These are phyloP conservation scores for Sphinx pinastri DNA, from an alignment of 2,888 invertebrate species.

Conservation along the genomic window DNA sequence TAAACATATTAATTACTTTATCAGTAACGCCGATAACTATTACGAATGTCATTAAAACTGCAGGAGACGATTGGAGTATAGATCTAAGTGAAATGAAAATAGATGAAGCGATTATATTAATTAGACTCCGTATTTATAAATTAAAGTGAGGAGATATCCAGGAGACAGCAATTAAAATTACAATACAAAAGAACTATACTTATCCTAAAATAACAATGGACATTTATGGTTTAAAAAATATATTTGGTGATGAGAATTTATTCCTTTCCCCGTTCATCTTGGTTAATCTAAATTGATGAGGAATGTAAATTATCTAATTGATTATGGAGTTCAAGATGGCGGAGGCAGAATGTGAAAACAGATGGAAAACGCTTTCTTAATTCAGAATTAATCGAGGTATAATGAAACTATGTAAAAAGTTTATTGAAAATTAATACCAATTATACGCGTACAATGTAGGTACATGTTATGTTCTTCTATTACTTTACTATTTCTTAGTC, in stretches of 20 bases:
- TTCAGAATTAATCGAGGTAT: neutral
- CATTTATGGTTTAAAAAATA: too few relatives aligned
- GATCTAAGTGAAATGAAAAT: neutral
- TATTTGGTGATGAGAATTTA: too few relatives aligned
- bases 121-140: neutral
- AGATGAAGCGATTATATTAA: neutral
- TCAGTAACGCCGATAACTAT: neutral
- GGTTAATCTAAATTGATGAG: neutral
- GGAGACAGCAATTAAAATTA: too few relatives aligned
- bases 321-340: neutral
- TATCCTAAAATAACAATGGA: too few relatives aligned
- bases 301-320: neutral
- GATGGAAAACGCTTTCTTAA: neutral
- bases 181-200: too few relatives aligned
- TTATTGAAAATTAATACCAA: neutral
- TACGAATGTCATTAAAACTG: neutral
- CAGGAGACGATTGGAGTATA: neutral
- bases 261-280: too few relatives aligned
- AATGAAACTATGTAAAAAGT: neutral
- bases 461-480: constrained; percentile 10
- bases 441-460: neutral
- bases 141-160: too few relatives aligned
- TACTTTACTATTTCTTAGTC: neutral
- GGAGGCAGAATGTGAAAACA: neutral
- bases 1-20: neutral